Conservation (phyloP, 1,140 invertebrate species). For the Phymorhynchus buccinoides region DNA sequence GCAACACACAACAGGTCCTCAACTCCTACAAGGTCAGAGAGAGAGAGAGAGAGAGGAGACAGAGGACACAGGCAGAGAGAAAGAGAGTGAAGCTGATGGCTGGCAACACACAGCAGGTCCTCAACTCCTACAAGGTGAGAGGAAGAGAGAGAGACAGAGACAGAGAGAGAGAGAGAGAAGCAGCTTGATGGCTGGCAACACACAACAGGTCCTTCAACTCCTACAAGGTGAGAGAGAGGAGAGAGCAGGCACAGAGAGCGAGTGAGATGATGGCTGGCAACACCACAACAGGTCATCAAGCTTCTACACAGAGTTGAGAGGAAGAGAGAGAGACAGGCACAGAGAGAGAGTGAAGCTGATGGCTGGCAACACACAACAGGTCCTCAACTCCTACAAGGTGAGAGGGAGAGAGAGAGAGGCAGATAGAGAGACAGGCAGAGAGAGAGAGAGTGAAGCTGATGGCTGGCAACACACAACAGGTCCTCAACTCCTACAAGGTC, state of each 20-base stretch:
- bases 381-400: constrained; percentile 71
- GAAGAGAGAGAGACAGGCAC: too few species aligned
- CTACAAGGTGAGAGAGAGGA: constrained; percentile 26
- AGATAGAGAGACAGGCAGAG: too few species aligned
- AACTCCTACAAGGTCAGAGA: too few species aligned
- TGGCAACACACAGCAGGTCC: not conserved
- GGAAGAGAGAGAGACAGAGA: too few species aligned
- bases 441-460: too few species aligned
- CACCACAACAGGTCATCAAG: too few species aligned
- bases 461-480: constrained; percentile 70
- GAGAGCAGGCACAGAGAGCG: too few species aligned
- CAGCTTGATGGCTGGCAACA: constrained; percentile 66
- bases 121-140: constrained; percentile 70
- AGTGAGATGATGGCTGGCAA: too few species aligned
- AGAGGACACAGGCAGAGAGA: too few species aligned
- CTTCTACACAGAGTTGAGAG: constrained; percentile 66
- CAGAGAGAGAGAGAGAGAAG: constrained; percentile 48
- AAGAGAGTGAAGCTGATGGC: constrained; percentile 32
- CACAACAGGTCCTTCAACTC: constrained; percentile 15
- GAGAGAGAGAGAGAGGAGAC: too few species aligned
- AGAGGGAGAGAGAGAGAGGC: not conserved
- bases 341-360: constrained; percentile 61
- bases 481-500: constrained; percentile 69
- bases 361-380: constrained; percentile 70
- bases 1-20: too few species aligned